Conservation (phyloP, 1,140 invertebrate species). For the Leptinotarsa defecta region DNA sequence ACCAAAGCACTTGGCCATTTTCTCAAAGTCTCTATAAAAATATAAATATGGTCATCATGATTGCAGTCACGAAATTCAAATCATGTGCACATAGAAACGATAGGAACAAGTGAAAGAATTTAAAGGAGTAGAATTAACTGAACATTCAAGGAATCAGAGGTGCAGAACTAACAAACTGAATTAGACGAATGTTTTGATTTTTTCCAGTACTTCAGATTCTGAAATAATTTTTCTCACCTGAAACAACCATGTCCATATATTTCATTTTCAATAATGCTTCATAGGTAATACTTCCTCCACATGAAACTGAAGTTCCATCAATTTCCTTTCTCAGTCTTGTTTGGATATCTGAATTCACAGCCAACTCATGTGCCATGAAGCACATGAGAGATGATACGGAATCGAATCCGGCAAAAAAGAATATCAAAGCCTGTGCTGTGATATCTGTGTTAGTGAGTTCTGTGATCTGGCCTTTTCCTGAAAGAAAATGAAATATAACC, state of each 20-base stretch:
- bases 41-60: too few relatives aligned
- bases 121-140: too few relatives aligned
- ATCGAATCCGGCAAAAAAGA: constrained; percentile 54
- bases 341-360: constrained; percentile 58
- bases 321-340: constrained; percentile 46
- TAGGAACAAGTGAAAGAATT: too few relatives aligned
- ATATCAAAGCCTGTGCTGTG: constrained; percentile 64
- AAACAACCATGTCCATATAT: constrained; percentile 67
- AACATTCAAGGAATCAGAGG: too few relatives aligned
- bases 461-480: background rate
- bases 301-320: constrained; percentile 29
- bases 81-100: too few relatives aligned
- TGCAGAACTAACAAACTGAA: too few relatives aligned
- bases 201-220: too few relatives aligned
- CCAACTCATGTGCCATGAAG: constrained; percentile 59
- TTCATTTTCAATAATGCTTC: constrained; percentile 65
- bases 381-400: constrained; percentile 52
- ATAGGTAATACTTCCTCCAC: constrained; percentile 56
- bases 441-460: constrained; percentile 54
- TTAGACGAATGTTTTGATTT: too few relatives aligned
- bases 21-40: constrained; percentile 61
- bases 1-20: constrained; percentile 60
- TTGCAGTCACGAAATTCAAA: too few relatives aligned
- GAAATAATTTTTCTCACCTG: constrained; percentile 35
- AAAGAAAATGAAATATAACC: too few relatives aligned